phyloP scores from a whole-genome alignment of 2,888 invertebrate species.

The Neria commutata region DNA sequence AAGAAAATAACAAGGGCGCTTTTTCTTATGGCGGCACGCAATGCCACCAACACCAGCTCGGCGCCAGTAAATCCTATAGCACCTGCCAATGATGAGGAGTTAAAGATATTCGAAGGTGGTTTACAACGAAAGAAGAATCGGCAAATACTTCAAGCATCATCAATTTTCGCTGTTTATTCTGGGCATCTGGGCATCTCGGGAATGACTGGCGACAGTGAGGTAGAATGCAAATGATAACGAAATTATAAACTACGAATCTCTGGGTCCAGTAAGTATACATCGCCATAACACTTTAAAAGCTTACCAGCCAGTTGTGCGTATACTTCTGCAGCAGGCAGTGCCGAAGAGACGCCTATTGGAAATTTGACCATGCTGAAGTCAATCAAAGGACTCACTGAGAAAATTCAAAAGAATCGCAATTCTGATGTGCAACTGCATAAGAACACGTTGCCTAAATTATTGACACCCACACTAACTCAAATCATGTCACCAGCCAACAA shows the following conservation, averaged over 20 bases:
- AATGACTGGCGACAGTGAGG: no score
- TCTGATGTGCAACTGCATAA: slow-evolving; percentile 50
- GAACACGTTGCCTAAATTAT: slow-evolving; percentile 40
- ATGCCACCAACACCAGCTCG: slow-evolving; percentile 66
- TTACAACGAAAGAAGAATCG: slow-evolving; percentile 65
- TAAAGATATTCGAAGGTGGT: slow-evolving; percentile 66
- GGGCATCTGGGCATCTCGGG: no score
- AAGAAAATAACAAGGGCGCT: slow-evolving; percentile 69
- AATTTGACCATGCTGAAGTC: slow-evolving; percentile 53
- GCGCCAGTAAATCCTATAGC: slow-evolving; percentile 67
- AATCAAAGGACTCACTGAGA: slow-evolving; percentile 55
- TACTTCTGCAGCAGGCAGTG: no score
- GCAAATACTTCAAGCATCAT: slow-evolving; percentile 63
- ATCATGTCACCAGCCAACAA: slow-evolving; percentile 61
- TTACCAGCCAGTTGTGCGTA: no score
- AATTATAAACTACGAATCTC: no score
- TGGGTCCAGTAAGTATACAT: no score
- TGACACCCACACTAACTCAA: slow-evolving; percentile 45
- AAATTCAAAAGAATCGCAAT: slow-evolving; percentile 49
- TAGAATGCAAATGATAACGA: no score
- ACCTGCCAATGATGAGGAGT: slow-evolving; percentile 68
- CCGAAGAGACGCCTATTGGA: slow-evolving; percentile 57
- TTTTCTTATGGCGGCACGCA: slow-evolving; percentile 76
- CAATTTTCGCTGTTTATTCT: no score
- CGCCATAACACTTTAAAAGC: no score